Conservation (phyloP, 2,797 vertebrate genomes). For the Ptychobarbus kaznakovi region DNA sequence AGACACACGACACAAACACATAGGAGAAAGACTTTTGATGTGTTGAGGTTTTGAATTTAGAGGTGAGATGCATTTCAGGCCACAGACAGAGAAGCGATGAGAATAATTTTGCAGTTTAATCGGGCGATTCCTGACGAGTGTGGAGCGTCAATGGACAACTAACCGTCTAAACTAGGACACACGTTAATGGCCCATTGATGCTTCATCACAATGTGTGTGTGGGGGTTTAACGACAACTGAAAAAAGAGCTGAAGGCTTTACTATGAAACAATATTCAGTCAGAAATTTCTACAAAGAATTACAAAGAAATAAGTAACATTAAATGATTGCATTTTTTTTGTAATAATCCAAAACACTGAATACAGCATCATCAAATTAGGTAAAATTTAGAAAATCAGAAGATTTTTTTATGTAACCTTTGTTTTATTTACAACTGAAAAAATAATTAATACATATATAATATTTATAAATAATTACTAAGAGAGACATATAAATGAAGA, state of each 20-base stretch:
- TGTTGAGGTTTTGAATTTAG: neutral
- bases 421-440: neutral
- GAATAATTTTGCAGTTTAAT: neutral
- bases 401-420: neutral
- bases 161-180: neutral
- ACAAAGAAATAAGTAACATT: too few species aligned
- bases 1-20: too few species aligned
- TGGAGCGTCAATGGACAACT: neutral
- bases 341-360: neutral
- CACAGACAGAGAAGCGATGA: neutral
- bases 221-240: slow-evolving; percentile 11
- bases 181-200: neutral
- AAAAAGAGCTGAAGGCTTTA: slow-evolving; percentile 2
- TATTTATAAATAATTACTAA: neutral
- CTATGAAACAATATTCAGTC: too few species aligned
- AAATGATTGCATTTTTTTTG: too few species aligned
- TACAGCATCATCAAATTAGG: neutral
- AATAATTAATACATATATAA: too few species aligned
- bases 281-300: too few species aligned
- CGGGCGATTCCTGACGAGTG: neutral
- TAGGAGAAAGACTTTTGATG: neutral
- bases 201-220: neutral
- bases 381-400: neutral
- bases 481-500: neutral
- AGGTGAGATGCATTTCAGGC: neutral